Evolutionary conservation across 2,113 vertebrate genomes (phyloP), one percentile per base, ranked within the genome.

Genomic region (Apeltes quadracus): DNA sequence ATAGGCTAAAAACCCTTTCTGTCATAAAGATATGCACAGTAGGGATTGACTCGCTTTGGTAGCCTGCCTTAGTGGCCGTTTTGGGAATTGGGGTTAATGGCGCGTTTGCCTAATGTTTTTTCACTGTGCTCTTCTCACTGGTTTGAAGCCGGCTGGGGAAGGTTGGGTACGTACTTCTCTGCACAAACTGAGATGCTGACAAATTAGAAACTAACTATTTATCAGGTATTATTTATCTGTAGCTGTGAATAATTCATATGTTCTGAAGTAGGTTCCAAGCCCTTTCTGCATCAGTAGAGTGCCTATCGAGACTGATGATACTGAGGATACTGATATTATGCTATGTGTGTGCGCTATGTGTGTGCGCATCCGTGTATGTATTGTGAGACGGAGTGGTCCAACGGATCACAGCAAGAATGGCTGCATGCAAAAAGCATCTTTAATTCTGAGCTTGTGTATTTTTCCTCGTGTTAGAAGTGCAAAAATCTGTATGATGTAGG

Each of bases 181-280:
- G 10, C n/a, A 23, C 48, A 12, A 50, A 50, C 7, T 11, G 16
- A 14, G 11, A 51, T 6, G 13, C n/a, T 23, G n/a, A 10, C 22
- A 50, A 50, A 50, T 12, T n/a, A n/a, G n/a, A n/a, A n/a, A n/a
- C n/a, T n/a, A n/a, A n/a, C n/a, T n/a, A n/a, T n/a, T n/a, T n/a
- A n/a, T n/a, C n/a, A 75, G 51, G 61, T 79, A 74, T 88, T 51
- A 76, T 88, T 90, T 51, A 76, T 88, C 88, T 78, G 63, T 61
- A 48, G 67, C 25, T 48, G 44, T 88, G 86, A 92, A 92, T 92
- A 85, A 94, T 92, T 92, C 75, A 92, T 89, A 12, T 81, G 61
- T 85, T 81, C 82, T 87, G 74, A 88, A 78, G 82, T 83, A 88
- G 83, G 88, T 92, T 85, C 68, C 22, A 55, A 84, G 61, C 66